Evolutionary conservation across 2,888 invertebrate species (phyloP).

Genomic region (Lithophane socia): DNA sequence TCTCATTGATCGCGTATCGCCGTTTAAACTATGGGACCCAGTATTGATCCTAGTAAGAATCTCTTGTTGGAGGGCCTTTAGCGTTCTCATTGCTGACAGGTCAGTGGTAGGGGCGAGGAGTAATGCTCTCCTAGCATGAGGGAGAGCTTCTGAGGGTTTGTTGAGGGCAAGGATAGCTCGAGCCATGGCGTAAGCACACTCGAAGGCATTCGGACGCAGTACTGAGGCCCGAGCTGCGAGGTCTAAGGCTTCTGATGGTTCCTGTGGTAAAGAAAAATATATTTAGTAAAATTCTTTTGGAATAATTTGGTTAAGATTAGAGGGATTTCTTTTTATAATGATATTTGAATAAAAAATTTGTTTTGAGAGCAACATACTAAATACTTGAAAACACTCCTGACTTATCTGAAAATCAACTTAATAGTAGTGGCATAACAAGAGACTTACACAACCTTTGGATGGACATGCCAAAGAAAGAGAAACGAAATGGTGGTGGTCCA

Average conservation of each 20-base stretch:
- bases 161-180: constrained; percentile 95
- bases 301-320: neutral
- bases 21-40: constrained; percentile 83
- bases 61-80: constrained; percentile 94
- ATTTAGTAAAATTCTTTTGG: neutral
- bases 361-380: no score
- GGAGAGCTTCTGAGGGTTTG: constrained; percentile 93
- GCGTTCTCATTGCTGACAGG: constrained; percentile 93
- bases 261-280: constrained; percentile 79
- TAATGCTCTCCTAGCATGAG: constrained; percentile 95
- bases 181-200: constrained; percentile 97
- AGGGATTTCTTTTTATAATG: neutral
- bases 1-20: constrained; percentile 83
- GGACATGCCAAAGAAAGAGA: neutral
- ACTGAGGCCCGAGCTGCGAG: constrained; percentile 96
- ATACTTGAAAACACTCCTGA: neutral
- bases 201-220: constrained; percentile 96
- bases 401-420: neutral
- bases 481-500: neutral
- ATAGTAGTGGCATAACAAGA: neutral
- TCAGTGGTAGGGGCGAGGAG: constrained; percentile 93
- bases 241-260: constrained; percentile 96
- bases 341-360: neutral
- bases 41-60: constrained; percentile 89
- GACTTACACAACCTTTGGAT: neutral